Evolutionary conservation across 2,797 vertebrate genomes (phyloP), one percentile per base, ranked within the genome.

Genomic region (Margarornis squamiger): DNA sequence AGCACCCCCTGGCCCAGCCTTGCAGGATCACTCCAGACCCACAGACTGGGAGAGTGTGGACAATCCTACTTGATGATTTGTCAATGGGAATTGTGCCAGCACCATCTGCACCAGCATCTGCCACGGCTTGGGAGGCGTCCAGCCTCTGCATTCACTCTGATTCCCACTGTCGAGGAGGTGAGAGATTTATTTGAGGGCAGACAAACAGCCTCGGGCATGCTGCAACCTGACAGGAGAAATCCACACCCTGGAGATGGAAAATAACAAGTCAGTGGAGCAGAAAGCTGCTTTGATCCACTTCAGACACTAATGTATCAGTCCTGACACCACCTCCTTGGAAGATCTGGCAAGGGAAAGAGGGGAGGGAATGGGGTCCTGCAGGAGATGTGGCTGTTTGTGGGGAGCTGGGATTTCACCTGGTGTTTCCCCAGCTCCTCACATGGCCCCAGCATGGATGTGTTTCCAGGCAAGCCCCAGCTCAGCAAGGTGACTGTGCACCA

Each of bases 81-180:
- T 72, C 72, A 58, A 20, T 0, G 4, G 81, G 72, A 94, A 68
- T n/a, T 61, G 61, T 43, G 86, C 88, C 95, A 95, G 63, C 48
- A 66, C 91, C 73, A 77, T 83, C 88, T 95, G 92, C 67, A 55
- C 2, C 6, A 86, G 88, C 88, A 92, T 78, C 87, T 94, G 92
- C 91, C 59, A 58, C 5, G 20, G 12, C 62, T 72, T 90, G 93
- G 94, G 73, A 94, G 49, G 24, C 22, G 34, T 86, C 91, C 91
- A 92, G 82, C 36, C 49, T 58, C 71, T 66, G 34, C 22, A 0
- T 20, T 67, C 21, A 9, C 73, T 55, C 66, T 2, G 27, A 46
- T n/a, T 73, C 82, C 85, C 27, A 2, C 48, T 12, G 51, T 9
- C 10, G 10, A 43, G 22, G 77, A 93, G 81, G 62, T 55, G 73